Evolutionary conservation across 2,113 vertebrate genomes (phyloP), one percentile per base, ranked within the genome.

Genomic region (Macrotus californicus): DNA sequence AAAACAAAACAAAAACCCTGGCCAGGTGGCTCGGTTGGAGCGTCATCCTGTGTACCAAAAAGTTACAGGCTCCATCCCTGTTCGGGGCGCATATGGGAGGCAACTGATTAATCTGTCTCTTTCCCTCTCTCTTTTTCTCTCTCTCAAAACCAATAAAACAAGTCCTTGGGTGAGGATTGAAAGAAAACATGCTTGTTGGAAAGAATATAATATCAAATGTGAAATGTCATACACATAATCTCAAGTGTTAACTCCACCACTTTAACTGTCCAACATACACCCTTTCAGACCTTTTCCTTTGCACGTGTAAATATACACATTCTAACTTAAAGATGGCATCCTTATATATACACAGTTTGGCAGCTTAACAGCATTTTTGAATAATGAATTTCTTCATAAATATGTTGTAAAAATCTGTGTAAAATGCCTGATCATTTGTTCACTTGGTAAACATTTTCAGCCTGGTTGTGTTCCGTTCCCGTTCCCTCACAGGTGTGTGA

Each of bases 401-500:
- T 76, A 48, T 36, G 31, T 80, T 54, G 2, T 72, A 66, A 94
- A 70, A 67, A 43, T 54, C 5, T n/a, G 18, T 72, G 76, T 76
- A 54, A 90, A 95, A 76, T 85, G 18, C 15, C 21, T 83, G 46
- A 18, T 87, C 15, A 19, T 73, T 81, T 85, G 26, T 82, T 95
- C 31, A 39, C 0, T 22, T 70, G 77, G 34, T 85, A 3, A 43
- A n/a, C 79, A 14, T 89, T 95, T 93, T 39, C 61, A 92, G 1
- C n/a, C 18, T 82, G 26, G 34, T 84, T 29, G 7, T 82, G 19
- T 52, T 94, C 69, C 3, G 18, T 69, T 82, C 46, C 43, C 80
- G 93, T 82, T 94, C 82, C 41, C 72, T 76, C 75, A 64, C 73
- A 99, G 99, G 99, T 99, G 6, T 99, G 99, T 97, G 99, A 99